Percentiles rank a stretch among this genome's conserved stretches.
These are phyloP conservation scores for Oreotrochilus melanogaster DNA, from an alignment of 2,113 vertebrate species.

Conservation along the genomic window DNA sequence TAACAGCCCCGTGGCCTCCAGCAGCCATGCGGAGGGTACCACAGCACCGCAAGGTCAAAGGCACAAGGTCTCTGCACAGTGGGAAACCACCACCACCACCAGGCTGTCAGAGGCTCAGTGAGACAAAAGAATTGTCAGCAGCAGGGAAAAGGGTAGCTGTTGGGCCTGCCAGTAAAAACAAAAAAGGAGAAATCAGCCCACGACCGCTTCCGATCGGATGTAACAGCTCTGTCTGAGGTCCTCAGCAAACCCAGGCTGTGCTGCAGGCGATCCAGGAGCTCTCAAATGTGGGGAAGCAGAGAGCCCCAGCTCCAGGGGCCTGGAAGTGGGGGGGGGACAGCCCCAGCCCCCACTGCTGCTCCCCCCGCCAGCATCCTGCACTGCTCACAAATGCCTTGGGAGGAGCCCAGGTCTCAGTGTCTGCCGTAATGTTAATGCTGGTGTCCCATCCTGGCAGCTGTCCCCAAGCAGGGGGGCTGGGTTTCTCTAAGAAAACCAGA, in stretches of 20 bases:
- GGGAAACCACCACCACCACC: neutral
- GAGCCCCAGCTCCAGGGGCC: neutral
- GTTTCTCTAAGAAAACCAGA: neutral
- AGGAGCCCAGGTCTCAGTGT: neutral
- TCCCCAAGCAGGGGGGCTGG: neutral
- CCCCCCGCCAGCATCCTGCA: rapidly evolving
- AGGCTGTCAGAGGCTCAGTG: neutral
- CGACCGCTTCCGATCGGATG: conserved; percentile 14
- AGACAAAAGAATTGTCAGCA: conserved; percentile 29
- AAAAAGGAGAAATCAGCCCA: conserved; percentile 35
- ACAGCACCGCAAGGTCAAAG: neutral
- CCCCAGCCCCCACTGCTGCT: neutral
- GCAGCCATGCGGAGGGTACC: neutral
- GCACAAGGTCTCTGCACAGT: neutral
- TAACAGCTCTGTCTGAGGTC: conserved; percentile 15
- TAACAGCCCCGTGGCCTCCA: neutral
- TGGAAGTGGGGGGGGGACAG: neutral
- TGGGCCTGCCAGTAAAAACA: conserved; percentile 57
- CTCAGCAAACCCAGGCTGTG: neutral
- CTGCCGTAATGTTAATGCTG: neutral
- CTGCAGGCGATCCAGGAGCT: neutral
- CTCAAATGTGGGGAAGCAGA: neutral
- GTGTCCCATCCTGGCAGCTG: neutral
- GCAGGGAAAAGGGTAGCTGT: conserved; percentile 14
- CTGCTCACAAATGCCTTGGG: neutral